Conservation (phyloP, 2,888 invertebrate species). For the Drosophila macrospina region DNA sequence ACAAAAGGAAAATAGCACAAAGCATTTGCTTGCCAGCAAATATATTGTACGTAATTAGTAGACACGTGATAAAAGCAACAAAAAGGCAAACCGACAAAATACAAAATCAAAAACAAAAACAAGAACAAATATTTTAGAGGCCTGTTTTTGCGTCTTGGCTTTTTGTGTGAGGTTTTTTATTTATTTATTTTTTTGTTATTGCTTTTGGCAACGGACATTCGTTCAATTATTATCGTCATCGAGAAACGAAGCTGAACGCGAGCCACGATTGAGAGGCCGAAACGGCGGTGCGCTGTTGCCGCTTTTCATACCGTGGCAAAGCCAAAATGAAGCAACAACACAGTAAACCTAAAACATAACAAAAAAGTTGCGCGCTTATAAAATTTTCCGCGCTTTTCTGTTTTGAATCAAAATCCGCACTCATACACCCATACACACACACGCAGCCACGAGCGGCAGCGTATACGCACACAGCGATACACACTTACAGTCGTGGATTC, state of each 20-base stretch:
- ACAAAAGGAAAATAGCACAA: constrained; percentile 23
- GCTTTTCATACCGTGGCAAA: constrained; percentile 51
- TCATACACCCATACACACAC: constrained; percentile 22
- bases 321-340: constrained; percentile 58
- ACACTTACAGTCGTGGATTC: constrained; percentile 1
- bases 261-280: constrained; percentile 37
- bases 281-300: constrained; percentile 61
- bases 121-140: constrained; percentile 44
- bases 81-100: constrained; percentile 11
- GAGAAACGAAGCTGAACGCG: constrained; percentile 47
- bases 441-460: background rate
- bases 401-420: constrained; percentile 61
- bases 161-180: constrained; percentile 18
- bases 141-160: constrained; percentile 50
- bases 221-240: constrained; percentile 71
- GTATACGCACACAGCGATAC: constrained; percentile 7
- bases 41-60: constrained; percentile 61
- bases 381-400: constrained; percentile 78
- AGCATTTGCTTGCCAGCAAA: constrained; percentile 29
- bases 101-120: constrained; percentile 1
- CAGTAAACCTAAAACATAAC: constrained; percentile 29
- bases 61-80: constrained; percentile 55
- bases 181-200: constrained; percentile 35
- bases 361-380: constrained; percentile 57
- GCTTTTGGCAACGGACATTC: constrained; percentile 43